Conservation (phyloP, 2,797 vertebrate species). For the Alcedo quadribrachys region DNA sequence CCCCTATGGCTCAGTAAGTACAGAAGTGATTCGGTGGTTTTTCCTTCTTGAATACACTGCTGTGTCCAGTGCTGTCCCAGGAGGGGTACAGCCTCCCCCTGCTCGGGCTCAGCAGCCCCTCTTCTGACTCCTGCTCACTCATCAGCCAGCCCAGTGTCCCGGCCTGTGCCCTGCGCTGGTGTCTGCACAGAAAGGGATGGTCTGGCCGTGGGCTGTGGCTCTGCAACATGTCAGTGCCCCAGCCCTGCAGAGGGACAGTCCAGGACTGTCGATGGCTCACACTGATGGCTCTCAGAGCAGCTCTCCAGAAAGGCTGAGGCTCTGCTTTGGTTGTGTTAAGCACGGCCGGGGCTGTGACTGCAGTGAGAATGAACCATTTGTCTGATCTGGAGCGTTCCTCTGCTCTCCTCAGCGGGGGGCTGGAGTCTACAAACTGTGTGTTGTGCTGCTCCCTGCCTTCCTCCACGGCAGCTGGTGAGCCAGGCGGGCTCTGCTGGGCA, state of each 20-base stretch:
- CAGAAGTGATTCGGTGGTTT: not conserved
- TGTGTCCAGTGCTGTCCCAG: accelerated
- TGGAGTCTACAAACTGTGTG: not conserved
- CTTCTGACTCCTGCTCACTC: accelerated
- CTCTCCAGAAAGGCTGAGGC: not conserved
- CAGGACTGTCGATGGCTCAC: not conserved
- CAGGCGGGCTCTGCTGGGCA: not conserved
- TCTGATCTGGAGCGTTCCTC: not conserved
- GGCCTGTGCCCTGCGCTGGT: accelerated
- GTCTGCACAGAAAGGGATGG: accelerated
- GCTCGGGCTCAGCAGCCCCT: not conserved
- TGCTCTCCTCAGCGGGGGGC: not conserved
- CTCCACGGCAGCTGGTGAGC: accelerated
- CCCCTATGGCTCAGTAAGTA: accelerated
- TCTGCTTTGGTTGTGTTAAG: not conserved
- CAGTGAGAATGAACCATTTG: not conserved
- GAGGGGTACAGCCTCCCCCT: not conserved
- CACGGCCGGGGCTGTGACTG: not conserved
- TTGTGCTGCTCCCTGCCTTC: not conserved
- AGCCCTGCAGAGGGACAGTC: not conserved
- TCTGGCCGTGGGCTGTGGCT: accelerated
- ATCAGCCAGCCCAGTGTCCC: not conserved
- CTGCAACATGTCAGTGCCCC: not conserved
- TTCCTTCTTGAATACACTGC: not conserved
- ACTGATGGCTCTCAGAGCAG: not conserved